phyloP scores from a whole-genome alignment of 2,797 vertebrate genomes.

The Psittacula derbiana region DNA sequence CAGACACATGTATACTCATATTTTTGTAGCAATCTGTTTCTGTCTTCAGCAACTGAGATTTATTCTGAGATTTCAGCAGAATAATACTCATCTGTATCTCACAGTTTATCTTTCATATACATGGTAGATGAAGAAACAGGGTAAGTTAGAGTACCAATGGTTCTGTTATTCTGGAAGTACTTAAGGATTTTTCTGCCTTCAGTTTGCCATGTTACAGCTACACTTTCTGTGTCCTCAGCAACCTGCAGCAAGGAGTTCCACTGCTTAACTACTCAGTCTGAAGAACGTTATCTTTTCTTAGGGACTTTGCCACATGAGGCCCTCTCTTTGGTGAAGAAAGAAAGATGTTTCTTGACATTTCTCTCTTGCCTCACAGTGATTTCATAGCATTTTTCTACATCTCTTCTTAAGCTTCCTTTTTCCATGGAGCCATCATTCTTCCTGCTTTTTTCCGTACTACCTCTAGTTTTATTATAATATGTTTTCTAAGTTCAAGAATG shows the following conservation, averaged over 20 bases:
- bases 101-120: not conserved
- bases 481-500: not conserved
- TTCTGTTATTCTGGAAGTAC: not conserved
- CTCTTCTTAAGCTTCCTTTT: not conserved
- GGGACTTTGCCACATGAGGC: not conserved
- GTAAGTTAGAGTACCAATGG: not conserved
- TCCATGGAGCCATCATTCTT: not conserved
- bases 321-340: not conserved
- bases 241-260: not conserved
- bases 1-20: not conserved
- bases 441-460: not conserved
- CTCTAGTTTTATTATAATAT: not conserved
- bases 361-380: not conserved
- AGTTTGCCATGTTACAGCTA: not conserved
- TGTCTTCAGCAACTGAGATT: not conserved
- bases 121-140: not conserved
- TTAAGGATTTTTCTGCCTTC: not conserved
- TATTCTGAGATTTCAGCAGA: not conserved
- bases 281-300: not conserved
- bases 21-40: not conserved
- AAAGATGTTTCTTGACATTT: not conserved
- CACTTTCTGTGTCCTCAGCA: rapidly evolving
- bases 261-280: rapidly evolving
- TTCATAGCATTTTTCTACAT: not conserved
- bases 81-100: not conserved